phyloP scores from a whole-genome alignment of 1,140 invertebrate genomes.

The Tetragonula clypearis region DNA sequence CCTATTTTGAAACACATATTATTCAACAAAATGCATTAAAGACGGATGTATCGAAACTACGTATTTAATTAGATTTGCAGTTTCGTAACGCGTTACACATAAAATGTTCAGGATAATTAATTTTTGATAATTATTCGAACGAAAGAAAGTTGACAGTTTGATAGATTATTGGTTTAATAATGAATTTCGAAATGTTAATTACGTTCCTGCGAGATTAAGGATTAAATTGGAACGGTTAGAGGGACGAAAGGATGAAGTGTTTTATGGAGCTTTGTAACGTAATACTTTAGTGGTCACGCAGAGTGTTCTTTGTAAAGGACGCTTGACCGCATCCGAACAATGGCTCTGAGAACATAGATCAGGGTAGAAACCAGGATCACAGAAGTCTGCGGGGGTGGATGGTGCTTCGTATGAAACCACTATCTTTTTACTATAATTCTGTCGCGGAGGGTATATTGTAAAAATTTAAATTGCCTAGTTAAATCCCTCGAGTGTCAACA shows the following conservation, averaged over 20 bases:
- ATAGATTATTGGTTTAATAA: not conserved
- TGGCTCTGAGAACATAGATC: constrained; percentile 72
- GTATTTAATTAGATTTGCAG: not conserved
- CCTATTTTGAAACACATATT: not conserved
- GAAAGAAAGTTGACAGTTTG: not conserved
- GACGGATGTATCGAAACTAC: not conserved
- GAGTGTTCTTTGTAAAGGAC: constrained; percentile 35
- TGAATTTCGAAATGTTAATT: not conserved
- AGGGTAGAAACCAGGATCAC: constrained; percentile 69
- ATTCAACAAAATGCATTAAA: no score
- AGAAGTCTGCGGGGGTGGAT: constrained; percentile 53
- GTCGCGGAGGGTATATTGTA: not conserved
- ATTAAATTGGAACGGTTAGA: not conserved
- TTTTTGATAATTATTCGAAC: not conserved
- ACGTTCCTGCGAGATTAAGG: not conserved
- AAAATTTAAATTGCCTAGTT: not conserved
- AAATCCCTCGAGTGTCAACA: not conserved
- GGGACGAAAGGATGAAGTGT: no score
- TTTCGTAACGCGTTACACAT: not conserved
- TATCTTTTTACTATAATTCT: not conserved
- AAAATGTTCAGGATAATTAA: not conserved
- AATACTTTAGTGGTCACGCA: not conserved
- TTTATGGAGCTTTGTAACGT: not conserved
- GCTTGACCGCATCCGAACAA: constrained; percentile 74
- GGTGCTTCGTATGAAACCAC: not conserved